These are phyloP conservation scores for Semaprochilodus insignis DNA, from an alignment of 2,797 vertebrate genomes.

Conservation along the genomic window DNA sequence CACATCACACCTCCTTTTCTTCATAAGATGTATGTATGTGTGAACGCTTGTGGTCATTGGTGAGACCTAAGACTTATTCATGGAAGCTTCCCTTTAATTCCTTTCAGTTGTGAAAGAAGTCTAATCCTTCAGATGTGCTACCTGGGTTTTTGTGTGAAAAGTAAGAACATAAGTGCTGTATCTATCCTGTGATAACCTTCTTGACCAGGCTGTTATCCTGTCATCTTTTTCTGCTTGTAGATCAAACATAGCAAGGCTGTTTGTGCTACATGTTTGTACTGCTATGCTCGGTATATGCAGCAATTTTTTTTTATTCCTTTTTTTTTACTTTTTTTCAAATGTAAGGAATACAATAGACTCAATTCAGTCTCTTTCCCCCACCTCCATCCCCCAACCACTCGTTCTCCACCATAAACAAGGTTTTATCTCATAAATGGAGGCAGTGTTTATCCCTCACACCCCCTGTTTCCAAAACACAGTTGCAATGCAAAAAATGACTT, in stretches of 20 bases:
- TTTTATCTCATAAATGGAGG: slow-evolving; percentile 61
- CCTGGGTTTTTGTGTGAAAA: background rate
- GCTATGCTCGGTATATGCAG: background rate
- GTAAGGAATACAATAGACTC: background rate
- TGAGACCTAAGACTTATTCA: slow-evolving; percentile 8
- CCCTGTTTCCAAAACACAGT: slow-evolving; percentile 67
- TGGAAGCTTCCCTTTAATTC: background rate
- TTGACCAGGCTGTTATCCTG: background rate
- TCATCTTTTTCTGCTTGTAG: background rate
- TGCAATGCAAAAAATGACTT: slow-evolving; percentile 58
- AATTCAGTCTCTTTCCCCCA: no score
- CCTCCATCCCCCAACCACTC: slow-evolving; percentile 10
- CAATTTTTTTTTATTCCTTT: background rate
- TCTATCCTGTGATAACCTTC: background rate
- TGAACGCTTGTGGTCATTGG: background rate
- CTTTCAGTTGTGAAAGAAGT: slow-evolving; percentile 2
- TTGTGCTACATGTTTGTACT: background rate
- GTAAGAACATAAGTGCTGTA: background rate
- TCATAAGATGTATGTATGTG: background rate
- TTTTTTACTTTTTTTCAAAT: background rate
- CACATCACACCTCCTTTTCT: slow-evolving; percentile 18
- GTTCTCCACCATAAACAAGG: slow-evolving; percentile 57
- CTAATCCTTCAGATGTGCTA: slow-evolving; percentile 1
- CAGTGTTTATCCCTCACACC: slow-evolving; percentile 62
- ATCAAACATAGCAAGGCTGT: background rate